A percentile compares a stretch with the other conserved stretches of the same genome.
These are phyloP conservation scores for Tetragnatha versicolor DNA, from an alignment of 1,140 invertebrate genomes.

Conservation along the genomic window DNA sequence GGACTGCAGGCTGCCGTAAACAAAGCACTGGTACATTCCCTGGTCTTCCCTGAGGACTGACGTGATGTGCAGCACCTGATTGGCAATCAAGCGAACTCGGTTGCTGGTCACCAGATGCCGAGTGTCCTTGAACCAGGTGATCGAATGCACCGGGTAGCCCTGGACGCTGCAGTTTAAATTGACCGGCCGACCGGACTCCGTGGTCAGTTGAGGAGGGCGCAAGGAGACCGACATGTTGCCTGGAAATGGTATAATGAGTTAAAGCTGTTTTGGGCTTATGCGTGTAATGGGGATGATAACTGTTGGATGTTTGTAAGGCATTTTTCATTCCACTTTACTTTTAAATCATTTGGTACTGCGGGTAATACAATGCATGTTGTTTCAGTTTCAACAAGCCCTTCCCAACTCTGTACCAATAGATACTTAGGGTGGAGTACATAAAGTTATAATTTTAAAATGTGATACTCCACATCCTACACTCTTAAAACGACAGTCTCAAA, in stretches of 20 bases:
- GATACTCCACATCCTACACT: too few relatives aligned
- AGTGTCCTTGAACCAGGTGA: constrained; percentile 64
- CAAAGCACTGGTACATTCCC: constrained; percentile 67
- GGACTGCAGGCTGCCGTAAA: constrained; percentile 60
- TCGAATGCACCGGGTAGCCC: constrained; percentile 62
- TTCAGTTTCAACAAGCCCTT: too few relatives aligned
- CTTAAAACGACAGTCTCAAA: too few relatives aligned
- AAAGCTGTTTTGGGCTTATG: too few relatives aligned
- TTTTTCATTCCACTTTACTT: too few relatives aligned
- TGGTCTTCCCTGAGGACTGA: constrained; percentile 62
- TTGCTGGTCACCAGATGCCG: constrained; percentile 40
- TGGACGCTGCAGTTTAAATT: constrained; percentile 58
- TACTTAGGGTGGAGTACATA: too few relatives aligned
- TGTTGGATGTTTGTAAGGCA: too few relatives aligned
- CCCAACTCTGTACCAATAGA: too few relatives aligned
- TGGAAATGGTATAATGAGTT: constrained; percentile 49
- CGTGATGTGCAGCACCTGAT: constrained; percentile 59
- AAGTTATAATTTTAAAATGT: too few relatives aligned
- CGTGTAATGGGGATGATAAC: too few relatives aligned
- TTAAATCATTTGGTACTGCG: too few relatives aligned
- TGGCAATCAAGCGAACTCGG: constrained; percentile 36
- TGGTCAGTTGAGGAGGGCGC: constrained; percentile 61
- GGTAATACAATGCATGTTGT: too few relatives aligned
- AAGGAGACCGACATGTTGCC: constrained; percentile 61
- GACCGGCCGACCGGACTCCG: constrained; percentile 59